Evolutionary conservation across 2,888 invertebrate genomes (phyloP), one percentile per base, ranked within the genome.

Genomic region (Drosophila phalerata): DNA sequence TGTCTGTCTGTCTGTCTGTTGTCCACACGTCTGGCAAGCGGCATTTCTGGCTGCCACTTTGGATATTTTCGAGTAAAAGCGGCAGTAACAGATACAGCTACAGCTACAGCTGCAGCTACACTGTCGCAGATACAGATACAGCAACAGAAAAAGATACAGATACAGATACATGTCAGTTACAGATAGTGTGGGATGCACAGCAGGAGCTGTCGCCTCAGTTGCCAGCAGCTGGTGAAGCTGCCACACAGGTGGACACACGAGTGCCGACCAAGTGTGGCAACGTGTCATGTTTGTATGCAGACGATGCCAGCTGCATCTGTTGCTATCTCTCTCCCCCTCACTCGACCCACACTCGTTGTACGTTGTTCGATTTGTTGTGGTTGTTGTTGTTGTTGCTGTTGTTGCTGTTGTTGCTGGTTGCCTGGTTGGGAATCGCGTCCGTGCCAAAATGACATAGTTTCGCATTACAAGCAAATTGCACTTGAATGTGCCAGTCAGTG

Each of bases 401-500:
- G 32, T 38, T 43, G 52, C 38, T 47, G 66, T 11, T 28, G 52
- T 17, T n/a, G n/a, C 42, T 51, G 34, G 61, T 40, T 58, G 47
- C 28, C 45, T 61, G 55, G 53, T 52, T 69, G 69, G 56, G 69
- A 69, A 47, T 51, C 58, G 81, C 75, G 73, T 79, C 73, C 69
- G 73, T 79, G 75, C 70, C 77, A 61, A 89, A 90, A 87, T 90
- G 85, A 81, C 81, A 87, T 77, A 83, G 90, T 87, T 84, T 90
- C 90, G 79, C 73, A 89, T 89, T 90, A 83, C 90, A 85, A 83
- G 89, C 81, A 89, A 88, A 90, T 90, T 86, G 89, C 90, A 90
- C 90, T 90, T 83, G 85, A 90, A 85, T 80, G 73, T 79, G 79
- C 67, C 79, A 78, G 74, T 66, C 71, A 69, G 68, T 53, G 71